Evolutionary conservation across 2,888 invertebrate species (phyloP).

Genomic region (Tanytarsus gracilentus): DNA sequence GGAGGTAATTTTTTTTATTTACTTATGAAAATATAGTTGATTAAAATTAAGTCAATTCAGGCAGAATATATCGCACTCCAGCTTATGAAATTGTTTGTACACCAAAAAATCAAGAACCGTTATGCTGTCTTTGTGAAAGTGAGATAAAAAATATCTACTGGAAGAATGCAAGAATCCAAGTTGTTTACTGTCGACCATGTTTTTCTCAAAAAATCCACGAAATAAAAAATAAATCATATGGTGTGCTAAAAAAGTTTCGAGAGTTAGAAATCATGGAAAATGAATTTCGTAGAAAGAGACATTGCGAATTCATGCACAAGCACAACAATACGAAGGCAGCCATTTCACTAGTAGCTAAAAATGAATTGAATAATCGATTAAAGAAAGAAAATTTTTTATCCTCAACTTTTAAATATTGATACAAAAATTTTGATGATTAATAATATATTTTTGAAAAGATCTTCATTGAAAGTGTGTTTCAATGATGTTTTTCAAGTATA

Average conservation of each 20-base stretch:
- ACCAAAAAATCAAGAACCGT: background rate
- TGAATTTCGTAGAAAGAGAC: slow-evolving; percentile 10
- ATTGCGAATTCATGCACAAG: slow-evolving; percentile 21
- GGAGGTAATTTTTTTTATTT: background rate
- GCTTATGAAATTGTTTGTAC: slow-evolving; percentile 18
- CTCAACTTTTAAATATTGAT: slow-evolving; percentile 3
- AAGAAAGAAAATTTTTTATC: background rate
- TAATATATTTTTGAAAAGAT: too few relatives aligned
- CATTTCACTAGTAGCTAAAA: background rate
- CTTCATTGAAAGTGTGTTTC: too few relatives aligned
- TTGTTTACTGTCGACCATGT: slow-evolving; percentile 2
- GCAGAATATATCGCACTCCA: background rate
- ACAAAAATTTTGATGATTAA: too few relatives aligned
- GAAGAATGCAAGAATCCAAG: slow-evolving; percentile 11
- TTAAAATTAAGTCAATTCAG: background rate
- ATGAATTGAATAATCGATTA: background rate
- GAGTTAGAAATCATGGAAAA: background rate
- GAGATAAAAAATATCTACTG: slow-evolving; percentile 16
- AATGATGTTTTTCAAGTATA: too few relatives aligned
- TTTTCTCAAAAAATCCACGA: background rate
- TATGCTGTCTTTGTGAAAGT: background rate
- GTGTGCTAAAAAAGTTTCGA: background rate
- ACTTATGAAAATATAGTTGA: too few relatives aligned
- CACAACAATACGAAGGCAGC: slow-evolving; percentile 11
- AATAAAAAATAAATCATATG: background rate